Evolutionary conservation across 2,113 vertebrate genomes (phyloP).

Genomic region (Oreocharis arfaki): DNA sequence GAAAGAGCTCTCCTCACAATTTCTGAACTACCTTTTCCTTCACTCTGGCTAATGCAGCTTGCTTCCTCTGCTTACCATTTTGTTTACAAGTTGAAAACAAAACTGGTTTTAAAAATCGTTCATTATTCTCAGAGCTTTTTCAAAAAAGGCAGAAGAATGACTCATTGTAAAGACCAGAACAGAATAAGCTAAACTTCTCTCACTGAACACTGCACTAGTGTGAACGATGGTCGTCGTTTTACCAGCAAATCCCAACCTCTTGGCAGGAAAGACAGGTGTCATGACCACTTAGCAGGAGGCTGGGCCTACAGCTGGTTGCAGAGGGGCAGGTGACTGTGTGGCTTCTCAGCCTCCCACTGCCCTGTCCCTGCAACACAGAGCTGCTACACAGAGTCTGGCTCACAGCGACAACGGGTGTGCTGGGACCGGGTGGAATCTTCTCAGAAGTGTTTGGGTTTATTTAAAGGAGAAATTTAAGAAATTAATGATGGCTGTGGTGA

Average conservation of each 20-base stretch:
- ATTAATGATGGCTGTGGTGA: not conserved
- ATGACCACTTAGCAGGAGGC: not conserved
- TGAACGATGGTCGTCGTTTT: not conserved
- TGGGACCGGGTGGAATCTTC: not conserved
- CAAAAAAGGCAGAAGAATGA: not conserved
- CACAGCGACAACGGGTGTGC: rapidly evolving
- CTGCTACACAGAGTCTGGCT: not conserved
- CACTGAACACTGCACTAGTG: not conserved
- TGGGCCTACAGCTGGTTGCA: not conserved
- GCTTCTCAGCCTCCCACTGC: not conserved
- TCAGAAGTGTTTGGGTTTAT: not conserved
- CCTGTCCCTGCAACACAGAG: rapidly evolving
- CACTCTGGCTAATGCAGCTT: not conserved
- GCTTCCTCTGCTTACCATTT: not conserved
- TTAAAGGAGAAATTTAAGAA: not conserved
- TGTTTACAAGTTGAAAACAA: not conserved
- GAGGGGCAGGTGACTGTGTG: rapidly evolving
- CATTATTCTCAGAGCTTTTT: not conserved
- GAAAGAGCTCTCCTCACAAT: not conserved
- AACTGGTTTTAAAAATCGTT: not conserved
- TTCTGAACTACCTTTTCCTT: not conserved
- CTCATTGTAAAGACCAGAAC: not conserved
- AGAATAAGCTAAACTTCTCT: not conserved
- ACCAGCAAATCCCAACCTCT: not conserved
- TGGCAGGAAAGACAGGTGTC: not conserved